Evolutionary conservation across 1,140 invertebrate species (phyloP).

Genomic region (Bombus confusus): DNA sequence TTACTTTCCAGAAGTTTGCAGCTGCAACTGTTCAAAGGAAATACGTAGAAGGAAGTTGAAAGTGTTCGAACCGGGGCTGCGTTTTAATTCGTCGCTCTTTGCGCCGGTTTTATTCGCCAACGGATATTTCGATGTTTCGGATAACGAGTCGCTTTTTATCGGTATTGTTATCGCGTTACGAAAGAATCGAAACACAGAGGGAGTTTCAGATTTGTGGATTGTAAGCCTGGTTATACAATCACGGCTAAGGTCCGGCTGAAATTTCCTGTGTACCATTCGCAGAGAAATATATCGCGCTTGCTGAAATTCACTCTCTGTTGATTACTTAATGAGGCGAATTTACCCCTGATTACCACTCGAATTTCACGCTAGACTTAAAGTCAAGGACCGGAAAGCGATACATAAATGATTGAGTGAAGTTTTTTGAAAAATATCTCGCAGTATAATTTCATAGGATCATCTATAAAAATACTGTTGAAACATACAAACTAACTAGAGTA

Average conservation of each 20-base stretch:
- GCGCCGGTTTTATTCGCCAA: not conserved
- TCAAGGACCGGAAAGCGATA: too few relatives aligned
- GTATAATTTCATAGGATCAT: too few relatives aligned
- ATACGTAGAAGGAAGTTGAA: not conserved
- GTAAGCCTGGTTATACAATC: not conserved
- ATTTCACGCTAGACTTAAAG: not conserved
- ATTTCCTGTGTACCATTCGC: not conserved
- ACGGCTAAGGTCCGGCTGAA: not conserved
- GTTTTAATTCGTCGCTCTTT: not conserved
- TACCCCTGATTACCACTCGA: not conserved
- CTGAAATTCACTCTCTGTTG: not conserved
- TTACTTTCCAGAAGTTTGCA: not conserved
- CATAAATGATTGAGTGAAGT: too few relatives aligned
- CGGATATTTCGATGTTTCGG: too few relatives aligned
- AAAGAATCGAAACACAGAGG: too few relatives aligned
- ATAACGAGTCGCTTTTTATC: not conserved
- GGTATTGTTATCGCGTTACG: not conserved
- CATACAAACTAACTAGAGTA: too few relatives aligned
- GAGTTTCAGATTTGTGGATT: not conserved
- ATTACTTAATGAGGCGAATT: not conserved
- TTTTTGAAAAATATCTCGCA: too few relatives aligned
- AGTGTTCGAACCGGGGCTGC: not conserved
- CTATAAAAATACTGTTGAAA: too few relatives aligned
- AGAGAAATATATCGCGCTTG: too few relatives aligned
- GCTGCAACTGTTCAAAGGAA: too few relatives aligned